phyloP scores from a whole-genome alignment of 1,140 invertebrate genomes.

The Listronotus bonariensis region DNA sequence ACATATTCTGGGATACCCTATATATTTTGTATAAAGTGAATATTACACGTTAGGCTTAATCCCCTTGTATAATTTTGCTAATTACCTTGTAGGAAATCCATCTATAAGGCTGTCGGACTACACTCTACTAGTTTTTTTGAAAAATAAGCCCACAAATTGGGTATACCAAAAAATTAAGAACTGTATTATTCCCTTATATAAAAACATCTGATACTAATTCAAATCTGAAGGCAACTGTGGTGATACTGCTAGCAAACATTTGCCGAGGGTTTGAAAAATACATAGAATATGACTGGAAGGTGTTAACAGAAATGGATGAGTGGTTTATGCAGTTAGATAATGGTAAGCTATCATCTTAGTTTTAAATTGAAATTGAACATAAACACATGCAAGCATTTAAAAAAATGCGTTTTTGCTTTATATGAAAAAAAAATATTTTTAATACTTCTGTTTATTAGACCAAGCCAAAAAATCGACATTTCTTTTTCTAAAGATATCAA shows the following conservation, averaged over 20 bases:
- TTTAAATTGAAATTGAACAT: too few species aligned
- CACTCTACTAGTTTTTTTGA: slow-evolving; percentile 40
- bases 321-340: slow-evolving; percentile 33
- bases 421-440: too few species aligned
- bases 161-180: slow-evolving; percentile 42
- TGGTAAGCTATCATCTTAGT: slow-evolving; percentile 20
- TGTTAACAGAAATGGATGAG: slow-evolving; percentile 28
- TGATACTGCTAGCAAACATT: slow-evolving; percentile 43
- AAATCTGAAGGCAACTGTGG: slow-evolving; percentile 44
- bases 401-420: too few species aligned
- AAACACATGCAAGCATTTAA: too few species aligned
- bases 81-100: slow-evolving; percentile 40
- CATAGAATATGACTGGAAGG: slow-evolving; percentile 21
- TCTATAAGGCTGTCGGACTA: slow-evolving; percentile 28
- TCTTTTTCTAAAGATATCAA: too few species aligned
- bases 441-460: too few species aligned
- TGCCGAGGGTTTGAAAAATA: slow-evolving; percentile 27
- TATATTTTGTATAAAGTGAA: too few species aligned
- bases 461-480: too few species aligned
- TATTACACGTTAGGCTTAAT: too few species aligned
- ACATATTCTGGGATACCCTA: too few species aligned
- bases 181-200: slow-evolving; percentile 39
- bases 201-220: slow-evolving; percentile 37
- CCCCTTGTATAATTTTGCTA: too few species aligned
- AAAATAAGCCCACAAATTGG: slow-evolving; percentile 44